Base-by-base conservation (phyloP, 2,888 invertebrate genomes). In the Drosophila fulvimacula region DNA sequence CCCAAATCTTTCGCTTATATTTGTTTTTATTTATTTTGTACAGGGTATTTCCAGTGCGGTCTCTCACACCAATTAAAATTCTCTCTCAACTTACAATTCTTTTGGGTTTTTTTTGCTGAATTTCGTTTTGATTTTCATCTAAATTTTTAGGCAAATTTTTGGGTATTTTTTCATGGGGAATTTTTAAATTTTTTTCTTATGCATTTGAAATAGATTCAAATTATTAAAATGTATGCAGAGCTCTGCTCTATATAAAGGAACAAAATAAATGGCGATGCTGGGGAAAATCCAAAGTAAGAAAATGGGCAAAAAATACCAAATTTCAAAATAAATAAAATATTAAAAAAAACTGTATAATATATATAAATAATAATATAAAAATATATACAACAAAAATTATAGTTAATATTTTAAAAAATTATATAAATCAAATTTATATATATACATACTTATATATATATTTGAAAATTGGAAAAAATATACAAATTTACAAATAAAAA, bases 61-160 rank as follows among this genome's bases (percentile, higher is more conserved):
- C 7, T 15, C 6, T 2, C 10, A 17, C 15, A 15, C 9, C 10
- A 27, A 6, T 2, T 0, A 9, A 13, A 41, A 21, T 30, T 4
- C 13, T 30, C 9, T 2, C 2, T 11, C 10, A 13, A 13, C 17
- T 38, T 24, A 11, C 13, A 17, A 4, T 24, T 38, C 0, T 3
- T 27, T 24, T 30, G 0, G 5, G 0, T 19, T 30, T 55, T 15
- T 3, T 38, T 38, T 3, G 1, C 38, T 10, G 6, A 3, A 3
- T 21, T 60, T 39, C 46, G 52, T 7, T 53, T 68, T 46, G 17
- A 53, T 58, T 66, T 58, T 53, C 68, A 66, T 68, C 41, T 68
- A 17, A 53, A 41, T 51, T 52, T 53, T 11, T 19, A 57, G 41
- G 17, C 19, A 44, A 44, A 34, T n/a, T 57, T 51, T 41, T 36